These are phyloP conservation scores for Ferdinandea cuprea DNA, from an alignment of 2,888 invertebrate species.

Conservation along the genomic window DNA sequence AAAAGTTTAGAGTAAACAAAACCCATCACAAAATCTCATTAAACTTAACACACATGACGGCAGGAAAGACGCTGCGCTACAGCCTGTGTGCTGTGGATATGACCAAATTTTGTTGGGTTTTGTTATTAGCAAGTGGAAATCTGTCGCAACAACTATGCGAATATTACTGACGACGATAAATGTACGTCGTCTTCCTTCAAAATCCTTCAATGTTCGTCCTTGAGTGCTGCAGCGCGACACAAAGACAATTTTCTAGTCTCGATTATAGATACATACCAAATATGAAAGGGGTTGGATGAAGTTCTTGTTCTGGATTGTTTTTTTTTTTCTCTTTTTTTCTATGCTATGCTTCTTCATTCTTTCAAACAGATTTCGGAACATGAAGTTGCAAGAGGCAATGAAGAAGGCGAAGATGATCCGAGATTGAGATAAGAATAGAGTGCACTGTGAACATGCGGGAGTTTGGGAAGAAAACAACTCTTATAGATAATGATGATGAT, in stretches of 20 bases:
- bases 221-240: slow-evolving; percentile 59
- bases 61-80: neutral
- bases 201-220: slow-evolving; percentile 63
- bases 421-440: neutral
- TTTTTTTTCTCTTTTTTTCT: neutral
- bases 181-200: neutral
- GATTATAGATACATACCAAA: slow-evolving; percentile 35
- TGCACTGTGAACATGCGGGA: neutral
- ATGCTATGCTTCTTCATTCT: slow-evolving; percentile 1
- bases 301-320: slow-evolving; percentile 2
- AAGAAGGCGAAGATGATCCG: neutral
- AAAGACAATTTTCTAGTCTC: slow-evolving; percentile 54
- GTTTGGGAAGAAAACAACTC: neutral
- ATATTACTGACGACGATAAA: slow-evolving; percentile 26
- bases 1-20: slow-evolving; percentile 57
- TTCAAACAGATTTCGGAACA: slow-evolving; percentile 9
- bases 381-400: neutral
- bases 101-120: slow-evolving; percentile 22
- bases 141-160: slow-evolving; percentile 33
- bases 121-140: slow-evolving; percentile 28
- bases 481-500: too few relatives aligned
- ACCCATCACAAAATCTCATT: slow-evolving; percentile 68
- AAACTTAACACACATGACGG: slow-evolving; percentile 47
- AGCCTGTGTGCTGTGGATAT: too few relatives aligned
- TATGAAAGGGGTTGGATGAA: slow-evolving; percentile 1